Base-by-base conservation (phyloP, 2,797 vertebrate species). In the Acrossocheilus wenchowensis region DNA sequence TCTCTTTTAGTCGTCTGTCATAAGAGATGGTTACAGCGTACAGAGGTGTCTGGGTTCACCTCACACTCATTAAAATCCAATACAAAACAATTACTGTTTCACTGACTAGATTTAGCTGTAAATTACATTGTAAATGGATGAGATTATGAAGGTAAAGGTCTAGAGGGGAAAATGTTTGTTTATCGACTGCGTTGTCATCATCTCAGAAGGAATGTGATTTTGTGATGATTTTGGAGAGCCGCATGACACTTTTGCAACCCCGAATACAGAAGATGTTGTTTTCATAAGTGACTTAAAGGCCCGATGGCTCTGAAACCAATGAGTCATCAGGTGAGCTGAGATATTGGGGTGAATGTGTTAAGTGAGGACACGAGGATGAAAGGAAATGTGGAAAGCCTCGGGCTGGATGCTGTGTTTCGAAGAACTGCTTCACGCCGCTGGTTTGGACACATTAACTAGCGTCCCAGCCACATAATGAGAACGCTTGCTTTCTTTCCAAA, bases 31-130 rank as follows among this genome's bases (percentile, higher is more conserved):
- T 84, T 80, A 54, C 66, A 50, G 62, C 43, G 62, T 54, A 72
- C 82, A 80, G 85, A 86, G 90, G 87, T 82, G 81, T 64, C 86
- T 85, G 83, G 77, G 74, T 87, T 86, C 87, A 83, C 84, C 84
- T 87, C 71, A 30, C 88, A 88, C 83, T 90, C 90, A 88, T 91
- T 90, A 88, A 90, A 90, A 89, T 88, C 88, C 89, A 91, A 91
- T 91, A 89, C 83, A 88, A 89, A 90, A 90, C 88, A 88, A 91
- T 90, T 89, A 91, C 85, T 79, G 83, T 82, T 88, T 88, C 83
- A 83, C 77, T 64, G 87, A 90, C 86, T 84, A 81, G 86, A 84
- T 91, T 90, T 87, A 69, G 60, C n/a, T 26, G 87, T 86, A 87
- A 87, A 90, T 91, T 88, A 82, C 89, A 88, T 87, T 85, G 84